Conservation (phyloP, 1,140 invertebrate genomes). For the Drosophila lacteicornis region DNA sequence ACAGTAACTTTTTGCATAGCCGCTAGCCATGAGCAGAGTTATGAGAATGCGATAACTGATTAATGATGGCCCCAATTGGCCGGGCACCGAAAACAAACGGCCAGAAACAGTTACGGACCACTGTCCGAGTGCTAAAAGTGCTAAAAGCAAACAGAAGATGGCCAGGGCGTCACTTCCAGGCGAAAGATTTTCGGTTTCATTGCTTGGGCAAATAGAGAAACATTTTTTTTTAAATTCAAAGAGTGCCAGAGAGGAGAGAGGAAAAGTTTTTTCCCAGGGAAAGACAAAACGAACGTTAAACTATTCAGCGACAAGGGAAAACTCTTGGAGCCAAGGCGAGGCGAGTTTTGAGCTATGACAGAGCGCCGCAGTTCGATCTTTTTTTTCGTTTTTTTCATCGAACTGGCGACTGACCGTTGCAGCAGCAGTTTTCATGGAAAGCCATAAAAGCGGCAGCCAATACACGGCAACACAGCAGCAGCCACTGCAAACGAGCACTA, state of each 20-base stretch:
- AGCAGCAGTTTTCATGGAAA: constrained; percentile 73
- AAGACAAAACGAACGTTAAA: constrained; percentile 44
- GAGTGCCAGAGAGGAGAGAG: not conserved
- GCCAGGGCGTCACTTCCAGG: constrained; percentile 7
- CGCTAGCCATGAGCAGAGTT: constrained; percentile 43
- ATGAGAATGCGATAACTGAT: constrained; percentile 58
- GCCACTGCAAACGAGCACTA: constrained; percentile 64
- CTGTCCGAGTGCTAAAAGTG: constrained; percentile 15
- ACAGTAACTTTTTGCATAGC: constrained; percentile 59
- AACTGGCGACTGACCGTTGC: constrained; percentile 56
- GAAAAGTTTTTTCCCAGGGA: constrained; percentile 50
- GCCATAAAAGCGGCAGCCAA: constrained; percentile 63
- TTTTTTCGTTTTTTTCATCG: constrained; percentile 65
- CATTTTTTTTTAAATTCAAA: not conserved
- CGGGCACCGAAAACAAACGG: constrained; percentile 23
- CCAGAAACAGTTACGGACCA: constrained; percentile 32
- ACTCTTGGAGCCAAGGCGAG: constrained; percentile 9
- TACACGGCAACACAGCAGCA: constrained; percentile 25
- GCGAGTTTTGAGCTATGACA: constrained; percentile 62
- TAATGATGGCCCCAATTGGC: constrained; percentile 54
- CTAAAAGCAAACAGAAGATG: constrained; percentile 11
- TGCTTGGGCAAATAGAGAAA: constrained; percentile 30
- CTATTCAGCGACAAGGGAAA: constrained; percentile 21
- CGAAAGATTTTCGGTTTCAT: constrained; percentile 12
- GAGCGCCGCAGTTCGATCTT: constrained; percentile 66